These are phyloP conservation scores for Ridgeia piscesae DNA, from an alignment of 1,140 invertebrate genomes.

Conservation along the genomic window DNA sequence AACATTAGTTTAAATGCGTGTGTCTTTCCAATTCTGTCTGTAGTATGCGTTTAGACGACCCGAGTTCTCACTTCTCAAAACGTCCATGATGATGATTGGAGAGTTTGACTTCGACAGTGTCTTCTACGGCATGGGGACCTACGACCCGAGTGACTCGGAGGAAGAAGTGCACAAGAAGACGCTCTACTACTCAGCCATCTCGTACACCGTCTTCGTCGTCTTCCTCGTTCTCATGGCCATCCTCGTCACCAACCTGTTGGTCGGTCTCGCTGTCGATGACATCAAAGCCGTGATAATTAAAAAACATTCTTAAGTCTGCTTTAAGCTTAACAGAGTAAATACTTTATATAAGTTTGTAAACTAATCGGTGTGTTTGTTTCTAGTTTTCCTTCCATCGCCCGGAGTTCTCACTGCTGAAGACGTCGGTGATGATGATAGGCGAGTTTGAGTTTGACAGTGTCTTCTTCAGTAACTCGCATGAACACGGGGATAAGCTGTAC, in stretches of 20 bases:
- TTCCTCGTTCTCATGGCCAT: conserved; percentile 59
- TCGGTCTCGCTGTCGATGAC: conserved; percentile 61
- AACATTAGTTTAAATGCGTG: no score
- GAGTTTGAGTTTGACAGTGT: conserved; percentile 57
- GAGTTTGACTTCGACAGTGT: conserved; percentile 2
- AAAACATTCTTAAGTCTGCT: no score
- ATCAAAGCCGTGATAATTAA: conserved; percentile 59
- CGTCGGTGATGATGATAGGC: conserved; percentile 60
- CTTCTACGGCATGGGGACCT: conserved; percentile 6
- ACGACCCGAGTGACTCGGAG: not conserved
- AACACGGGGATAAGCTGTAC: conserved; percentile 25
- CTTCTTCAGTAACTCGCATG: conserved; percentile 34
- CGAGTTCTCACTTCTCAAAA: conserved; percentile 14
- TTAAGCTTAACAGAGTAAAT: no score
- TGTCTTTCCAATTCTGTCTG: not conserved
- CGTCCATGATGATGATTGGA: conserved; percentile 13
- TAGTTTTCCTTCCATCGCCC: conserved; percentile 50
- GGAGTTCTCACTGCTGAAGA: conserved; percentile 52
- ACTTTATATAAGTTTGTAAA: not conserved
- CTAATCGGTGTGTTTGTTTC: conserved; percentile 24
- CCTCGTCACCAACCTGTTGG: conserved; percentile 60
- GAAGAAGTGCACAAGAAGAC: not conserved
- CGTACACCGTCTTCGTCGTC: conserved; percentile 53
- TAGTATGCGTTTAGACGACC: not conserved
- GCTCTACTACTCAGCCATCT: conserved; percentile 39